A percentile compares a stretch with the other conserved stretches of the same genome.
Evolutionary conservation across 2,113 vertebrate genomes (phyloP).

Genomic region (Mesitornis unicolor): DNA sequence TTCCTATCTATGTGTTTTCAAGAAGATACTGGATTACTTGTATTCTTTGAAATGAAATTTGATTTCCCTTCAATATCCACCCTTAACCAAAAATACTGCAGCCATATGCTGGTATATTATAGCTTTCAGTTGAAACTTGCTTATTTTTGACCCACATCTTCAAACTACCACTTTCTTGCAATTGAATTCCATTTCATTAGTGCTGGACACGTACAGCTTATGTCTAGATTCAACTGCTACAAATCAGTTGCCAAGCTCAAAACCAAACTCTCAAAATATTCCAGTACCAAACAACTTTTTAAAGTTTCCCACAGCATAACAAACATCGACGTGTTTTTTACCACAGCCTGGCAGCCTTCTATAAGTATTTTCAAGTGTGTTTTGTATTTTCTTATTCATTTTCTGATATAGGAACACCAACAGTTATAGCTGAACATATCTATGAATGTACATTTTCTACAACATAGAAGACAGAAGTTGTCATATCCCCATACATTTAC

Average conservation of each 20-base stretch:
- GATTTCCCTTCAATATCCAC: neutral
- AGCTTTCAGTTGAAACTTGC: neutral
- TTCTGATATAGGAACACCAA: neutral
- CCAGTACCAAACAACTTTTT: neutral
- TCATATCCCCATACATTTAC: neutral
- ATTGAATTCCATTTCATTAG: neutral
- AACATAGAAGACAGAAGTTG: neutral
- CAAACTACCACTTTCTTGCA: neutral
- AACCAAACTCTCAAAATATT: neutral
- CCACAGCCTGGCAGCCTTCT: neutral
- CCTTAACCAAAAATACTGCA: neutral
- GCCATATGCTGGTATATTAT: rapidly evolving
- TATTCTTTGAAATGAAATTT: neutral
- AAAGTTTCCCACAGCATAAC: neutral
- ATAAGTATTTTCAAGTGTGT: neutral
- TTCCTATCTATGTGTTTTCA: neutral
- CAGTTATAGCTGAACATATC: neutral
- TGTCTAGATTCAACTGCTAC: neutral
- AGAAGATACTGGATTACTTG: neutral
- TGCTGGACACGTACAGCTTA: neutral
- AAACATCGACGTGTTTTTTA: neutral
- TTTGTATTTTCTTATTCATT: neutral
- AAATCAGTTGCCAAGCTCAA: neutral
- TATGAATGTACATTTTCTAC: neutral
- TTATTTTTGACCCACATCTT: neutral